Conservation (phyloP, 2,888 invertebrate species). For the Maniola hyperantus region DNA sequence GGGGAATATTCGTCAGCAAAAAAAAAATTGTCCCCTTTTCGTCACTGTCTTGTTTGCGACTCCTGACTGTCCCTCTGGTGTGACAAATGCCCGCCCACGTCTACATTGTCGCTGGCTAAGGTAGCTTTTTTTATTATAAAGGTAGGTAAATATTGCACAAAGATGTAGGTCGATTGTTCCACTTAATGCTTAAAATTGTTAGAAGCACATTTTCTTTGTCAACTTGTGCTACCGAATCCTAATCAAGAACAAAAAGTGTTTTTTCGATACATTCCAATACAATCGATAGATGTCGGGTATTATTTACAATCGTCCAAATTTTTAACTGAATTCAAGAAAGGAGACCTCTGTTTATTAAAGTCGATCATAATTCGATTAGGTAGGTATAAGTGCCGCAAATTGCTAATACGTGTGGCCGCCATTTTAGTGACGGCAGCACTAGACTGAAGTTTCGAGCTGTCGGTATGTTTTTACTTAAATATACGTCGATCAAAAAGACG, state of each 20-base stretch:
- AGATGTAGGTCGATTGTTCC: slow-evolving; percentile 6
- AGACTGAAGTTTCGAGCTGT: no score
- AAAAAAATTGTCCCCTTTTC: neutral
- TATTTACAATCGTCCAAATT: neutral
- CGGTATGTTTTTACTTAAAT: no score
- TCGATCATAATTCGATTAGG: no score
- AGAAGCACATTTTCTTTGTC: slow-evolving; percentile 9
- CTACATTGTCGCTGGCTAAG: neutral
- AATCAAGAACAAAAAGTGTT: neutral
- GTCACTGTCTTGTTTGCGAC: slow-evolving; percentile 5
- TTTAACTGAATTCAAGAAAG: neutral
- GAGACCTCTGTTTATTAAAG: no score
- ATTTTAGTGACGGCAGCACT: no score
- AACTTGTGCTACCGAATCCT: neutral
- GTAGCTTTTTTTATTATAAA: neutral
- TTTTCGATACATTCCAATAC: slow-evolving; percentile 2
- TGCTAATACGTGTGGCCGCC: no score
- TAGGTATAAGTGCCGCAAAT: no score
- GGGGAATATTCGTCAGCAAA: no score
- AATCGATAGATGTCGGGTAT: neutral
- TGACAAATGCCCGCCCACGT: slow-evolving; percentile 30
- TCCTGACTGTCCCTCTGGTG: slow-evolving; percentile 22
- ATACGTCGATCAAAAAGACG: no score
- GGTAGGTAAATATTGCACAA: neutral
- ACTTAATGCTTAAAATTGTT: neutral